Conservation (phyloP, 2,797 vertebrate species). For the Myotis myotis region DNA sequence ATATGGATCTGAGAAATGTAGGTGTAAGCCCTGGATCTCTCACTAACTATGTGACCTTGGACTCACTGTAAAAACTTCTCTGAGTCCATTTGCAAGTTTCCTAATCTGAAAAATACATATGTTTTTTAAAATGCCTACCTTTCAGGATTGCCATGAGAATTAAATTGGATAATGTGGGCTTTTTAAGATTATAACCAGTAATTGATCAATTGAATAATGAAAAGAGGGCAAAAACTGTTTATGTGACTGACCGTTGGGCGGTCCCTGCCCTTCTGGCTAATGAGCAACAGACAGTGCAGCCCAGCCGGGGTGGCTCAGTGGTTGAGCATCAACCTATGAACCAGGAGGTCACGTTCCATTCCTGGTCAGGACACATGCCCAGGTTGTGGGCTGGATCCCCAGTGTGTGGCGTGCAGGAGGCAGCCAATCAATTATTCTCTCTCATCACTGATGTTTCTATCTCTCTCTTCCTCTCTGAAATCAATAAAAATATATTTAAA, state of each 20-base stretch:
- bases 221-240: conserved; percentile 46
- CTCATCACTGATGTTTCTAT: too few relatives aligned
- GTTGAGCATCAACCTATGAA: too few relatives aligned
- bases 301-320: too few relatives aligned
- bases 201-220: conserved; percentile 63
- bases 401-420: too few relatives aligned
- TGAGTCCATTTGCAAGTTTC: conserved; percentile 34
- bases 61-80: background rate
- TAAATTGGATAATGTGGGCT: conserved; percentile 58
- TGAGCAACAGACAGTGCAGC: conserved; percentile 46
- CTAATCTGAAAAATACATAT: conserved; percentile 24
- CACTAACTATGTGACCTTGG: background rate
- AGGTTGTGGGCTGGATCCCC: too few relatives aligned
- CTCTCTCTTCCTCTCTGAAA: too few relatives aligned
- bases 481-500: too few relatives aligned
- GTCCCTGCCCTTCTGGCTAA: conserved; percentile 45
- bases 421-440: too few relatives aligned
- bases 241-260: conserved; percentile 23
- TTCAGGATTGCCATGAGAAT: conserved; percentile 31
- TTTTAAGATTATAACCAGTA: conserved; percentile 47
- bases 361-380: too few relatives aligned
- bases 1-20: background rate
- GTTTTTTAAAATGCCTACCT: conserved; percentile 18
- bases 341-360: too few relatives aligned
- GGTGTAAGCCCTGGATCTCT: background rate